A percentile compares a stretch with the other conserved stretches of the same genome.
Conservation (phyloP, 2,888 invertebrate species). For the Matsumyia berberina region DNA sequence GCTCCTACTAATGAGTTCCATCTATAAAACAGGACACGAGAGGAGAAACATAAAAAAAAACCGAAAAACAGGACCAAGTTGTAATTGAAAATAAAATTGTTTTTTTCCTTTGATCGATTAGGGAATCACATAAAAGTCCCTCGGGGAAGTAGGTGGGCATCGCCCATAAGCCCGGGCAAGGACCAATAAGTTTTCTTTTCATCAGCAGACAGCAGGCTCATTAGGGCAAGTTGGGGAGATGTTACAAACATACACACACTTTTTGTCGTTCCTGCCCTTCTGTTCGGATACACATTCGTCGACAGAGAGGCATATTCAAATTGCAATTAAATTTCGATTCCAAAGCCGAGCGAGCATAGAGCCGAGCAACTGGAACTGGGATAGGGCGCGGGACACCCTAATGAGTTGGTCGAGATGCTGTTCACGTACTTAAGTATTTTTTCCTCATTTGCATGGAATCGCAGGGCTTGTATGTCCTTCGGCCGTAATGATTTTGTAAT, state of each 20-base stretch:
- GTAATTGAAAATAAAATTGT: conserved; percentile 74
- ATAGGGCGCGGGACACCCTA: conserved; percentile 26
- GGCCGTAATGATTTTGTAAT: conserved; percentile 64
- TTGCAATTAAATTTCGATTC: conserved; percentile 74
- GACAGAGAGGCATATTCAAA: conserved; percentile 65
- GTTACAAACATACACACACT: conserved; percentile 11
- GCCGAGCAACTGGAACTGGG: too few species aligned
- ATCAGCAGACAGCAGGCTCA: conserved; percentile 36
- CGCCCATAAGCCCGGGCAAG: conserved; percentile 1
- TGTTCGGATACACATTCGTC: conserved; percentile 15
- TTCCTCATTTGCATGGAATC: conserved; percentile 47
- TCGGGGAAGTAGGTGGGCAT: not conserved
- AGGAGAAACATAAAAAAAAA: conserved; percentile 26
- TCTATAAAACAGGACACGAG: conserved; percentile 29
- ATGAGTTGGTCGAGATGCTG: conserved; percentile 47
- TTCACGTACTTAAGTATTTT: conserved; percentile 52
- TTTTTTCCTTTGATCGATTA: conserved; percentile 65
- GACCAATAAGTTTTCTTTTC: conserved; percentile 22
- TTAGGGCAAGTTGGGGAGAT: conserved; percentile 43
- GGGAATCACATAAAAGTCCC: conserved; percentile 43
- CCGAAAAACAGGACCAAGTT: conserved; percentile 46
- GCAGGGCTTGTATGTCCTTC: conserved; percentile 38
- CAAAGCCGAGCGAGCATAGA: conserved; percentile 25
- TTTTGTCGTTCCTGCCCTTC: conserved; percentile 8
- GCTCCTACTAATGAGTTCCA: conserved; percentile 53